Evolutionary conservation across 2,888 invertebrate species (phyloP), one percentile per base, ranked within the genome.

Genomic region (Micoletzkya japonica): DNA sequence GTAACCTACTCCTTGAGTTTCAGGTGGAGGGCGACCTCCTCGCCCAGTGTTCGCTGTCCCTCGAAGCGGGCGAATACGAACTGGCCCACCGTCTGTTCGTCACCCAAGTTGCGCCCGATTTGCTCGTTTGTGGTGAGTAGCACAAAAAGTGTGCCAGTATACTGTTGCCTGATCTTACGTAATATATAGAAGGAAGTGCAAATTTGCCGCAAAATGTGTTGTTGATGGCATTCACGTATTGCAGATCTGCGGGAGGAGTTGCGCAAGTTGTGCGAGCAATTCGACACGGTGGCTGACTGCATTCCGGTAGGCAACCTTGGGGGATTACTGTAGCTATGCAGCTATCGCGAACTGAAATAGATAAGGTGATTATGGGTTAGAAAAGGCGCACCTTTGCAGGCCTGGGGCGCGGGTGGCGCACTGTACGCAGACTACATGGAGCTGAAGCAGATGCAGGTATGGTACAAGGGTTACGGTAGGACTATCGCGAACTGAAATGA

Each of bases 41-140:
- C 44, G 58, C 32, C 30, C 44, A 68, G 49, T 68, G 68, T 34
- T 44, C 32, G 58, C 58, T 20, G n/a, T 57, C 68, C 34, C 49
- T 68, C 14, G 39, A 32, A 2, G 68, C 68, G 20, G 58, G 73
- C 26, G 70, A 75, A 0, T 76, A 73, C 59, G 71, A 72, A 50
- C 60, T 72, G 58, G 79, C 79, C 14, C 74, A 75, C n/a, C 66
- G 70, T 24, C 37, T 76, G 6, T 77, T 77, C 59, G 71, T 70
- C 4, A 71, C 72, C 17, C 74, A 79, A 14, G 77, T 79, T 20
- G 79, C 79, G 2, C 77, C 79, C 24, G 76, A 74, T 50, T 74
- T 75, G 2, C 75, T 79, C 10, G 69, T 74, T 0, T 59, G 71
- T 17, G 74, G 74, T 17, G 75, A 77, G 68, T 68, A 59, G n/a